Conservation (phyloP, 2,888 invertebrate species). For the Scrobipalpa atriplicella region DNA sequence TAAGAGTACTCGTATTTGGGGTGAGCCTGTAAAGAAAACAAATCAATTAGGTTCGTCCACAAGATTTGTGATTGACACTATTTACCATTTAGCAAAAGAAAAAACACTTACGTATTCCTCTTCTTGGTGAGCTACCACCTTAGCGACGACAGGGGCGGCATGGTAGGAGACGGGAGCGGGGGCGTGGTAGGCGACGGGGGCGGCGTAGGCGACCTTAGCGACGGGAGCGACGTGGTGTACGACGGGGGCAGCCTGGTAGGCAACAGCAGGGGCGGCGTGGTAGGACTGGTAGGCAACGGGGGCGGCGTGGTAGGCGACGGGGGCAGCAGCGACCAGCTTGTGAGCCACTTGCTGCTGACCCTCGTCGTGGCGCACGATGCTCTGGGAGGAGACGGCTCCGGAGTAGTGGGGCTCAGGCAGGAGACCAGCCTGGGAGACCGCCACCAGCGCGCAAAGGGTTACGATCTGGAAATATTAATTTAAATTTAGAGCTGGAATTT, state of each 20-base stretch:
- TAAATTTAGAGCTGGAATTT: neutral
- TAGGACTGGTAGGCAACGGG: constrained; percentile 42
- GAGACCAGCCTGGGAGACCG: constrained; percentile 61
- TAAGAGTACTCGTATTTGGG: constrained; percentile 80
- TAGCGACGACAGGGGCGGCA: constrained; percentile 42
- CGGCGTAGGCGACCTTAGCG: constrained; percentile 41
- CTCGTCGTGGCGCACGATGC: constrained; percentile 65
- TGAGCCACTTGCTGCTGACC: constrained; percentile 40
- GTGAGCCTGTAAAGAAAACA: constrained; percentile 53
- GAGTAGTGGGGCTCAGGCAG: constrained; percentile 62
- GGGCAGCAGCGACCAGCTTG: constrained; percentile 31
- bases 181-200: constrained; percentile 44
- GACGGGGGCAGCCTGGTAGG: constrained; percentile 49
- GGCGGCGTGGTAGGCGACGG: constrained; percentile 42
- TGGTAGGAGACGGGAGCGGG: constrained; percentile 38
- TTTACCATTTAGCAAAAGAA: neutral
- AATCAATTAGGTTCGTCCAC: constrained; percentile 37
- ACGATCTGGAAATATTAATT: constrained; percentile 49
- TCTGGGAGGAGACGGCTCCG: constrained; percentile 63
- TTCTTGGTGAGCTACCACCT: constrained; percentile 46
- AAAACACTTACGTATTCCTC: constrained; percentile 34
- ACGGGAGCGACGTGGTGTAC: constrained; percentile 40
- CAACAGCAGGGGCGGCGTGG: constrained; percentile 53
- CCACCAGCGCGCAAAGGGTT: constrained; percentile 57
- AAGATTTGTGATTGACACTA: no score